Percentiles rank a stretch among this genome's conserved stretches.
Conservation (phyloP, 1,140 invertebrate genomes). For the Phenacoccus solenopsis region DNA sequence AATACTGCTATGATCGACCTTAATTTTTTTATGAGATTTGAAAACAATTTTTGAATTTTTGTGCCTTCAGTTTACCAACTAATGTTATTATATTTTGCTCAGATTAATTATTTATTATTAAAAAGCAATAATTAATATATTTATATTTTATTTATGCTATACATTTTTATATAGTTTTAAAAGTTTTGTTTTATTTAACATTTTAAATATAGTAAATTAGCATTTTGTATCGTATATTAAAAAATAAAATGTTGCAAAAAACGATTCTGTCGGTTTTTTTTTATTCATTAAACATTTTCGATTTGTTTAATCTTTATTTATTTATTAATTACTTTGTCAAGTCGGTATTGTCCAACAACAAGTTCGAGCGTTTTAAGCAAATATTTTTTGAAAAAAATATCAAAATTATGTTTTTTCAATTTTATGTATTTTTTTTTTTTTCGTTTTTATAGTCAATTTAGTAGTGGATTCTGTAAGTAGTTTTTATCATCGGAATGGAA, state of each 20-base stretch:
- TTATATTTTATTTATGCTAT: neutral
- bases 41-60: neutral
- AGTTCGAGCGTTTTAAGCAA: too few species aligned
- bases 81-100: constrained; percentile 14
- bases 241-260: constrained; percentile 4
- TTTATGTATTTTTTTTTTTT: too few species aligned
- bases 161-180: constrained; percentile 10
- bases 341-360: too few species aligned
- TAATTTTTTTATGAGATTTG: neutral
- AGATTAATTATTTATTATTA: constrained; percentile 7
- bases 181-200: neutral
- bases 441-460: too few species aligned
- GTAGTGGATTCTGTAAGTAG: too few species aligned
- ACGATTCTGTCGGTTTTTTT: too few species aligned
- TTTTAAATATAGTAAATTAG: neutral
- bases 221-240: neutral
- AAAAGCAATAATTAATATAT: neutral
- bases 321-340: too few species aligned
- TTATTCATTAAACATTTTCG: too few species aligned
- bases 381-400: too few species aligned
- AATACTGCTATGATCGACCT: neutral
- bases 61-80: constrained; percentile 12
- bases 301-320: too few species aligned
- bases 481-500: too few species aligned
- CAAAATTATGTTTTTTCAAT: too few species aligned